Base-by-base conservation (phyloP, 2,888 invertebrate species). In the Capitulum mitella region DNA sequence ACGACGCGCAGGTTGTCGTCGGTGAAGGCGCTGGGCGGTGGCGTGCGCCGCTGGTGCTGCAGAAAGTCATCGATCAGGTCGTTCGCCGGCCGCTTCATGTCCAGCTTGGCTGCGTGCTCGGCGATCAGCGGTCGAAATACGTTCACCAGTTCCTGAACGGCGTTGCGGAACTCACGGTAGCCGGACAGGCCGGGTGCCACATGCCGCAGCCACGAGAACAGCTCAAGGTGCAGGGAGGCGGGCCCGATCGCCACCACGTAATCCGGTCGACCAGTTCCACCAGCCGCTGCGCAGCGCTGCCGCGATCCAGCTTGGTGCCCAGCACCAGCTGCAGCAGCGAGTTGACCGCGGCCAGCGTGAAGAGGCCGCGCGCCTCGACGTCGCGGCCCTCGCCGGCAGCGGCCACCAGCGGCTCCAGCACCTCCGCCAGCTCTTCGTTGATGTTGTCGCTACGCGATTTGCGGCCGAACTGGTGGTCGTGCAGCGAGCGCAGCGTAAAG, bases 381-480 rank as follows among this genome's bases (percentile, higher is more conserved):
- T 37, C n/a, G 3, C 22, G 19, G 37, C 37, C 70, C 12, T 34
- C 70, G 19, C 1, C 22, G 2, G 70, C 70, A 1, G 70, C 70
- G 14, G 94, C 86, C 34, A 93, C 90, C 81, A 92, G 91, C 0
- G 91, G 90, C 91, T 93, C 92, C 81, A 90, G 88, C 0, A 92
- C 86, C 0, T 89, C 84, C 0, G 88, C 88, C 12, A 83, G 83
- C 86, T 94, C 94, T 22, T 89, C 89, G 82, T 90, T 90, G 8
- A 93, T 90, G 81, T 92, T 89, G 61, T 89, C 87, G 0, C 90
- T 89, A 93, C 94, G 93, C 40, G 90, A 91, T 80, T 89, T 89
- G 78, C 92, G 89, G 0, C 94, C 93, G 82, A 93, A 94, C 0
- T 94, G 94, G 83, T 93, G 93, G 81, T 93, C 93, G 79, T 91